phyloP scores from a whole-genome alignment of 1,140 invertebrate genomes.

The Drosophila virilis region DNA sequence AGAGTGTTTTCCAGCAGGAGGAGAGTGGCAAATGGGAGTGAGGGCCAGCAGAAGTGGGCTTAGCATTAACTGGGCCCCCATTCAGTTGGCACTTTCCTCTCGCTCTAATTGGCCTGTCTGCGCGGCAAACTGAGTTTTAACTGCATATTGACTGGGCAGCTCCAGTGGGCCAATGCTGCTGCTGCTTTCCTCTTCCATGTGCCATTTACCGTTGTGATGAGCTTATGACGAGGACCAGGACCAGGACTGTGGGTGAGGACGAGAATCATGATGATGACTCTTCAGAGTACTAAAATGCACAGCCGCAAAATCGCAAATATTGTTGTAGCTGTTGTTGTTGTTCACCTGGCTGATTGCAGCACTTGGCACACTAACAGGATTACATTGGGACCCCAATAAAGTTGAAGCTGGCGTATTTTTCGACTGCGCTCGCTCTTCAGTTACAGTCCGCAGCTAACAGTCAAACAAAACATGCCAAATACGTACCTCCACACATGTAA shows the following conservation, averaged over 20 bases:
- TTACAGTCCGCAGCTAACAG: slow-evolving; percentile 6
- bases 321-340: slow-evolving; percentile 33
- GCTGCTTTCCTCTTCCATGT: slow-evolving; percentile 9
- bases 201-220: slow-evolving; percentile 65
- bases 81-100: slow-evolving; percentile 63
- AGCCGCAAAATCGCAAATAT: slow-evolving; percentile 34
- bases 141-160: slow-evolving; percentile 63
- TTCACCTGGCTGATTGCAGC: slow-evolving; percentile 66
- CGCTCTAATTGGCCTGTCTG: slow-evolving; percentile 69
- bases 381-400: slow-evolving; percentile 42
- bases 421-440: slow-evolving; percentile 7
- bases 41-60: slow-evolving; percentile 24
- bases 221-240: slow-evolving; percentile 59
- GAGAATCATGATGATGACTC: slow-evolving; percentile 17
- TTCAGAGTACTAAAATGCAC: slow-evolving; percentile 40
- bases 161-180: slow-evolving; percentile 1
- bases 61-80: slow-evolving; percentile 54
- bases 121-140: slow-evolving; percentile 51
- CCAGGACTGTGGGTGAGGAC: slow-evolving; percentile 50
- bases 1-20: background rate
- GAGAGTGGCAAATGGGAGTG: background rate
- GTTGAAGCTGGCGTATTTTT: slow-evolving; percentile 44
- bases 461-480: slow-evolving; percentile 51
- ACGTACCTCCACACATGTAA: background rate
- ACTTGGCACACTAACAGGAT: slow-evolving; percentile 72